A percentile compares a stretch with the other conserved stretches of the same genome.
These are phyloP conservation scores for Morpho deidamia DNA, from an alignment of 2,888 invertebrate genomes.

Conservation along the genomic window DNA sequence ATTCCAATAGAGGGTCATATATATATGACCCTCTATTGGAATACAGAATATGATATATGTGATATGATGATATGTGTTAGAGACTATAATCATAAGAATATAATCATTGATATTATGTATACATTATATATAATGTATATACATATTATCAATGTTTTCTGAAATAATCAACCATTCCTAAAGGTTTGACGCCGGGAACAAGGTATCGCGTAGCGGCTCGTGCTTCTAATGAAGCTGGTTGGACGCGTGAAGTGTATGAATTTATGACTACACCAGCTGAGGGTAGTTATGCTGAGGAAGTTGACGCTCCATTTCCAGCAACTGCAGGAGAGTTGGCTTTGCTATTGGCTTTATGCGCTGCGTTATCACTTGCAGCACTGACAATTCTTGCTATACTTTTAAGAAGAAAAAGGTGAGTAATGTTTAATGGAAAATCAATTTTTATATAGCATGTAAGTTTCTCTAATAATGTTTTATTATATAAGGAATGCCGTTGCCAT, in stretches of 20 bases:
- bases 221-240: conserved; percentile 80
- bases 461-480: too few relatives aligned
- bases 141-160: neutral
- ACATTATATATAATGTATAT: too few relatives aligned
- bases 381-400: conserved; percentile 79
- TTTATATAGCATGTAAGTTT: neutral
- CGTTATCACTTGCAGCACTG: conserved; percentile 73
- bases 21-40: too few relatives aligned
- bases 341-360: conserved; percentile 75
- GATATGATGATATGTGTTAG: too few relatives aligned
- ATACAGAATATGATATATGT: too few relatives aligned
- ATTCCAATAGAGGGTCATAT: too few relatives aligned
- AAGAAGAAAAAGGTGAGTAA: conserved; percentile 65
- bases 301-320: conserved; percentile 67
- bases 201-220: conserved; percentile 80
- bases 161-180: neutral
- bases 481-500: too few relatives aligned
- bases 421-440: neutral
- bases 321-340: conserved; percentile 67
- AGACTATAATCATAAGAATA: too few relatives aligned
- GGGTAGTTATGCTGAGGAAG: conserved; percentile 70
- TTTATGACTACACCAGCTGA: conserved; percentile 77
- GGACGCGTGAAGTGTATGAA: conserved; percentile 79
- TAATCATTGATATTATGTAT: too few relatives aligned
- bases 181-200: conserved; percentile 74